phyloP scores from a whole-genome alignment of 2,888 invertebrate species.

The Exephanes ischioxanthus region DNA sequence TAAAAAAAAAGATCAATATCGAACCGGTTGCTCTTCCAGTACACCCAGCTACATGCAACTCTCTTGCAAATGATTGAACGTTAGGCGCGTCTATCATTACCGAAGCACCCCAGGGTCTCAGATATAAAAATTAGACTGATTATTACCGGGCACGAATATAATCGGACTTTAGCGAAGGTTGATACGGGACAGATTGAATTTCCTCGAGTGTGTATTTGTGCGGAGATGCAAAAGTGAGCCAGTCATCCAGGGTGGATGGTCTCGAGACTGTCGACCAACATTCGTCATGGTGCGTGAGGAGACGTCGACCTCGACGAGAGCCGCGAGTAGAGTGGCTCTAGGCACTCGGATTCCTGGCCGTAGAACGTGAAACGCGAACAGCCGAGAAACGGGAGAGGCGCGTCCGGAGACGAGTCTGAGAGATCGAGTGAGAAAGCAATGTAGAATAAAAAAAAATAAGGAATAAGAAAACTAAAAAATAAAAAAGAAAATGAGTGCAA shows the following conservation, averaged over 20 bases:
- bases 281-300: slow-evolving; percentile 81
- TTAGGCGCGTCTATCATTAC: neutral
- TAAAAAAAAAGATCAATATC: slow-evolving; percentile 38
- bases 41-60: neutral
- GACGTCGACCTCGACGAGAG: slow-evolving; percentile 78
- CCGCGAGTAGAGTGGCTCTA: slow-evolving; percentile 50
- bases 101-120: neutral
- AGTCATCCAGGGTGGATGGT: slow-evolving; percentile 34
- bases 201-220: neutral
- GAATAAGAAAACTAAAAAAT: neutral
- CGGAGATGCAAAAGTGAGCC: slow-evolving; percentile 18
- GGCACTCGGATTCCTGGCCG: slow-evolving; percentile 69
- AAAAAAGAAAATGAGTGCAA: slow-evolving; percentile 25
- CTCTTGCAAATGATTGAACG: slow-evolving; percentile 1
- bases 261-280: slow-evolving; percentile 74
- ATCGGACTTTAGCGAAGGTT: neutral
- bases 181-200: neutral
- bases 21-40: slow-evolving; percentile 37
- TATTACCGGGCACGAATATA: neutral
- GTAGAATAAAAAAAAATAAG: neutral
- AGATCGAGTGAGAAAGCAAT: slow-evolving; percentile 19
- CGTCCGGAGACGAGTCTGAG: slow-evolving; percentile 4
- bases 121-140: neutral
- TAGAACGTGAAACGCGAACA: slow-evolving; percentile 52
- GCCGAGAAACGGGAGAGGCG: slow-evolving; percentile 33